phyloP scores from a whole-genome alignment of 2,113 vertebrate species.

The Stigmatopora argus region DNA sequence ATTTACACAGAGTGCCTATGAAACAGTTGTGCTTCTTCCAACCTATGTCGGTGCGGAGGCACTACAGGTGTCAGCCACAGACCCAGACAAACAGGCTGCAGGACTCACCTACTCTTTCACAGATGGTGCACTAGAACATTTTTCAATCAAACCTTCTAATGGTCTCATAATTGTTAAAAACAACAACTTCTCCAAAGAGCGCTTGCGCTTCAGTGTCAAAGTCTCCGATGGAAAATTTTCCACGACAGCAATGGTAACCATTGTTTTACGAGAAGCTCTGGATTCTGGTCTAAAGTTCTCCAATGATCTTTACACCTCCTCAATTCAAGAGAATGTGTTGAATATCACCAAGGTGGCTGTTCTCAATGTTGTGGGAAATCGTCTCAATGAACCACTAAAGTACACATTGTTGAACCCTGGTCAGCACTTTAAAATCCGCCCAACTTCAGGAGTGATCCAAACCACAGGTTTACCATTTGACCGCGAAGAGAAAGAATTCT shows the following conservation, averaged over 20 bases:
- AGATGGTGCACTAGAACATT: constrained; percentile 81
- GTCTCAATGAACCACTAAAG: constrained; percentile 88
- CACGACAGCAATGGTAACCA: constrained; percentile 79
- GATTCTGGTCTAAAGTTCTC: constrained; percentile 91
- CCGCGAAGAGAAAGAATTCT: constrained; percentile 86
- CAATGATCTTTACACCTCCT: constrained; percentile 81
- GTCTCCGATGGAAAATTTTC: constrained; percentile 95
- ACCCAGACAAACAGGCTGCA: constrained; percentile 83
- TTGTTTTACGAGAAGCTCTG: constrained; percentile 84
- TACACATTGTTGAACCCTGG: constrained; percentile 90
- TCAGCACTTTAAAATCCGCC: constrained; percentile 85
- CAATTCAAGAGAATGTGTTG: constrained; percentile 84
- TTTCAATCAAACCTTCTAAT: constrained; percentile 78
- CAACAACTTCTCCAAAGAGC: constrained; percentile 85
- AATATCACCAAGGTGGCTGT: constrained; percentile 88
- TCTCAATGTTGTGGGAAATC: constrained; percentile 88
- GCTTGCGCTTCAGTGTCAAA: constrained; percentile 81
- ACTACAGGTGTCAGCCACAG: constrained; percentile 82
- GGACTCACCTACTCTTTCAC: constrained; percentile 83
- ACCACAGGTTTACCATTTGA: constrained; percentile 89
- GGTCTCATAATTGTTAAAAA: constrained; percentile 86
- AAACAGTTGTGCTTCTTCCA: constrained; percentile 85
- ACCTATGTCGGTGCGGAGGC: constrained; percentile 89
- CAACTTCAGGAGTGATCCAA: constrained; percentile 91
- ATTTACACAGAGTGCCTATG: constrained; percentile 84